These are phyloP conservation scores for Drosophila suzukii DNA, from an alignment of 1,140 invertebrate species.

Conservation along the genomic window DNA sequence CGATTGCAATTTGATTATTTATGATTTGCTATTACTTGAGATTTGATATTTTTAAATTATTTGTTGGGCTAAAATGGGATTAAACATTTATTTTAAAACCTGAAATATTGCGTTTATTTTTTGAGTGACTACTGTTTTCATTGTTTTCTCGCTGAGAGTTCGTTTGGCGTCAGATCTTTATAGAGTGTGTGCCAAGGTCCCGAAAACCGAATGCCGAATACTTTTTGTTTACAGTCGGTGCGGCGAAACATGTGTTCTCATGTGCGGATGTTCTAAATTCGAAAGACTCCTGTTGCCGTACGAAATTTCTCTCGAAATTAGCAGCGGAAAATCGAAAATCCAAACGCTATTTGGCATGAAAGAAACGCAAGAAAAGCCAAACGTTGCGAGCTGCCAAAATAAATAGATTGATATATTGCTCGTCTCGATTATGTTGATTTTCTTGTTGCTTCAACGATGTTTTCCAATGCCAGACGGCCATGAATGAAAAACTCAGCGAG, in stretches of 20 bases:
- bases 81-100: no score
- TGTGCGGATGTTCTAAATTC: constrained; percentile 13
- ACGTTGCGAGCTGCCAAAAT: constrained; percentile 46
- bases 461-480: constrained; percentile 55
- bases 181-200: constrained; percentile 25
- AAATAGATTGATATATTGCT: constrained; percentile 56
- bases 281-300: constrained; percentile 9
- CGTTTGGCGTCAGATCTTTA: constrained; percentile 2
- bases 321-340: constrained; percentile 23
- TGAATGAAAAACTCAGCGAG: constrained; percentile 38
- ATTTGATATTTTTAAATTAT: neutral
- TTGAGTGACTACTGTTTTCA: neutral
- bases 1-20: neutral
- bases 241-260: constrained; percentile 26
- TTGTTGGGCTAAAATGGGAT: neutral
- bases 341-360: constrained; percentile 36
- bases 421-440: constrained; percentile 13
- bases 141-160: constrained; percentile 2
- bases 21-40: neutral
- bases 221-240: constrained; percentile 31
- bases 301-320: constrained; percentile 16
- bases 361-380: constrained; percentile 7
- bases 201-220: constrained; percentile 1
- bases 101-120: no score
- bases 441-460: constrained; percentile 43